Base-by-base conservation (phyloP, 1,140 invertebrate species). In the Himalopsyche phryganea region DNA sequence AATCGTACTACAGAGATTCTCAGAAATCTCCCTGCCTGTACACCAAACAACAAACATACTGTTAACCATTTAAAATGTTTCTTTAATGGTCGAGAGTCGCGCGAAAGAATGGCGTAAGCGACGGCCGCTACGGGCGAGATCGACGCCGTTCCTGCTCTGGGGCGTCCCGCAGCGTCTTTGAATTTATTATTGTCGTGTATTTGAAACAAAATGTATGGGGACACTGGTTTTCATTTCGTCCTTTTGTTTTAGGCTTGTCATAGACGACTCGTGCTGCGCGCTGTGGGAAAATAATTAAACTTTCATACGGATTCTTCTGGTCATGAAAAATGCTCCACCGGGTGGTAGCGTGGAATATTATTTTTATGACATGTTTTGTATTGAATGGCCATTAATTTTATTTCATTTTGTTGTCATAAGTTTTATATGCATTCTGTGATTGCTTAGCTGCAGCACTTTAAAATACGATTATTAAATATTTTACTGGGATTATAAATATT, bases 111-210 rank as follows among this genome's bases (percentile, higher is more conserved):
- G 61, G 2, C 55, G 4, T 47, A 63, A 55, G 40, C 41, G 61
- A 56, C 61, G 13, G 14, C 46, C 11, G 18, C 42, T 14, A 14
- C 28, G 17, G 14, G 15, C 18, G 19, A 33, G n/a, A 18, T 3
- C 19, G 13, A 20, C 4, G 19, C 2, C 44, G 7, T 45, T 57
- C 23, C 38, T 32, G 11, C 45, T 40, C 42, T 33, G 47, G 32
- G 47, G 20, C 55, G 32, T 38, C 56, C 50, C 41, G 56, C 38
- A 13, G 49, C 53, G 53, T 58, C 54, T 54, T 50, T 64, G 62
- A 64, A 64, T 64, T 64, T 64, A 64, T 64, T 64, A 64, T 64
- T 64, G 58, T 64, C 62, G 62, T 64, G 57, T 64, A 51, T 60
- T 60, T 60, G 62, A 64, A 64, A 60, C 62, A 60, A 64, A 64